Evolutionary conservation across 2,113 vertebrate genomes (phyloP), one percentile per base, ranked within the genome.

Genomic region (Panthera uncia): DNA sequence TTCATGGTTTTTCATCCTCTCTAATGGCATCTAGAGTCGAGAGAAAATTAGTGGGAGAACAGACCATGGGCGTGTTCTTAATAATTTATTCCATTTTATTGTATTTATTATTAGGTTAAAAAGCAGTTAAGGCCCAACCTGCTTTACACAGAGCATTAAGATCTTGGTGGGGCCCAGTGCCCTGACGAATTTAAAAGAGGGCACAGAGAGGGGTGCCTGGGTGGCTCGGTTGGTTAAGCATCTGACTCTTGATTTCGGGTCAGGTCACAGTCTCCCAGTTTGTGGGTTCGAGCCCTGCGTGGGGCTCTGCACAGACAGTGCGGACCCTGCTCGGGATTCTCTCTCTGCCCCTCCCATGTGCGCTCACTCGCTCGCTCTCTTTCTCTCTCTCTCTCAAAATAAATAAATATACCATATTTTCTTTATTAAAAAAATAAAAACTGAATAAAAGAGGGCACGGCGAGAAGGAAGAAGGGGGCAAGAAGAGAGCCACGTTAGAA

Each of bases 41-140:
- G 69, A 87, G 38, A 89, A 96, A 95, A 80, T 31, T 2, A 7
- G 21, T 66, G 7, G 55, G 33, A 83, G 36, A 71, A 89, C 74
- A 95, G 74, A 90, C 41, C 36, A 36, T 8, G 8, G 50, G 27
- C 10, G 15, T 91, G 79, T 76, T 87, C 31, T 80, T 79, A 85
- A 78, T 48, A 16, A 87, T 71, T 55, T 79, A 82, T 57, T 82
- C 71, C 66, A 69, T 80, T 38, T 90, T 80, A 41, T 94, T 96
- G 86, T 89, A 71, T 66, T 83, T 82, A 38, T 83, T 73, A 55
- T 69, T 31, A 83, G 68, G 33, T 84, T 69, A 57, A 61, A 93
- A 93, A 79, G 41, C 31, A 73, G 74, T 81, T 31, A 95, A 85
- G 29, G 31, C 15, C 41, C 52, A 36, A 36, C 31, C 21, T 25